Evolutionary conservation across 2,888 invertebrate genomes (phyloP).

Genomic region (Adineta ricciae): DNA sequence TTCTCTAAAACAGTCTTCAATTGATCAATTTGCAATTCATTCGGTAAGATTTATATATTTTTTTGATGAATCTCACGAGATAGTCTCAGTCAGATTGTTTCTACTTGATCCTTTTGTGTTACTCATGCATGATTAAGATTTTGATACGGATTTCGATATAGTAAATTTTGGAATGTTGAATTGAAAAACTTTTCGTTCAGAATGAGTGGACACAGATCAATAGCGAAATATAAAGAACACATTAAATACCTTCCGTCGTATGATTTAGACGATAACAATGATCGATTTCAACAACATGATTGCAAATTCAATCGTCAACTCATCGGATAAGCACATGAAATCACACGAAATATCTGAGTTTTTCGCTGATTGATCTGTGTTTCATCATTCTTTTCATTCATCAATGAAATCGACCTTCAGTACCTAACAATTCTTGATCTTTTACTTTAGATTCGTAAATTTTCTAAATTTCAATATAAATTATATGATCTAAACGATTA

Average conservation of each 20-base stretch:
- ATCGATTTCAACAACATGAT: not conserved
- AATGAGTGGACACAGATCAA: conserved; percentile 9
- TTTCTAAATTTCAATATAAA: not conserved
- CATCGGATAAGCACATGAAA: too few species aligned
- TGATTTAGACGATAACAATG: not conserved
- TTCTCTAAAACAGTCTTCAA: not conserved
- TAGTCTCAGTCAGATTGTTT: too few species aligned
- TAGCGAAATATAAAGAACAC: not conserved
- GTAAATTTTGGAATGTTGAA: not conserved
- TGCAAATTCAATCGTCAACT: too few species aligned
- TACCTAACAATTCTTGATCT: too few species aligned
- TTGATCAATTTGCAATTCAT: not conserved
- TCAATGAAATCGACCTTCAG: too few species aligned
- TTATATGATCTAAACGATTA: not conserved
- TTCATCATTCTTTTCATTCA: not conserved
- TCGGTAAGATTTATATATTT: not conserved
- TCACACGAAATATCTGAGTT: too few species aligned
- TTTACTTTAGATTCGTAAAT: not conserved
- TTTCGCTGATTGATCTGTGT: not conserved
- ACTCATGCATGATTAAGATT: too few species aligned
- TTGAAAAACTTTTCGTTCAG: too few species aligned
- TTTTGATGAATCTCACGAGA: too few species aligned
- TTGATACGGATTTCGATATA: too few species aligned
- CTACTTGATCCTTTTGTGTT: too few species aligned
- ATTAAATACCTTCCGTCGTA: not conserved